Evolutionary conservation across 1,140 invertebrate species (phyloP).

Genomic region (Ips typographus): DNA sequence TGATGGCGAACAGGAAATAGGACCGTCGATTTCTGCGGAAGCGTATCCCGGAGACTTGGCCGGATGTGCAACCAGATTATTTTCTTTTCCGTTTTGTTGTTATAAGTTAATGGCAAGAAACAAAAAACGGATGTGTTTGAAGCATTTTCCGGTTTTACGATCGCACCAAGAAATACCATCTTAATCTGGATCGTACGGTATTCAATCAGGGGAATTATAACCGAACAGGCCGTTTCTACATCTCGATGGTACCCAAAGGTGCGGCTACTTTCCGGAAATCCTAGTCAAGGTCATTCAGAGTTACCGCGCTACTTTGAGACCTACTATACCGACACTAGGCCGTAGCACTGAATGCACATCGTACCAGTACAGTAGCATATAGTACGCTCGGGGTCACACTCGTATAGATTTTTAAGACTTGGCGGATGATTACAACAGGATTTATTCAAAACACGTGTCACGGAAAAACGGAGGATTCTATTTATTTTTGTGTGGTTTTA

Average conservation of each 20-base stretch:
- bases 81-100: slow-evolving; percentile 12
- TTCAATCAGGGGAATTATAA: slow-evolving; percentile 15
- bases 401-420: slow-evolving; percentile 8
- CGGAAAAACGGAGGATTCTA: slow-evolving; percentile 5
- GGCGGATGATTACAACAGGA: slow-evolving; percentile 16
- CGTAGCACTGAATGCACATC: background rate
- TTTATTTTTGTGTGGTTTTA: slow-evolving; percentile 7
- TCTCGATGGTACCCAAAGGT: slow-evolving; percentile 17
- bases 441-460: slow-evolving; percentile 17
- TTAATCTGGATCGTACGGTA: slow-evolving; percentile 27
- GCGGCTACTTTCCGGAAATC: slow-evolving; percentile 33
- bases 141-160: background rate
- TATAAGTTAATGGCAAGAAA: background rate
- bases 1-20: background rate
- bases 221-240: slow-evolving; percentile 27
- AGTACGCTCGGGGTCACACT: slow-evolving; percentile 7
- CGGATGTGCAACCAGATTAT: slow-evolving; percentile 15
- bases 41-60: background rate
- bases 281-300: slow-evolving; percentile 25
- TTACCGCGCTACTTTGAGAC: slow-evolving; percentile 13
- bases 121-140: slow-evolving; percentile 4
- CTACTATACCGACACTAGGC: background rate
- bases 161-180: slow-evolving; percentile 12
- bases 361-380: background rate
- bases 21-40: slow-evolving; percentile 1